A percentile compares a stretch with the other conserved stretches of the same genome.
These are phyloP conservation scores for Pocillopora damicornis DNA, from an alignment of 64 coral and sea anemone species.

Conservation along the genomic window DNA sequence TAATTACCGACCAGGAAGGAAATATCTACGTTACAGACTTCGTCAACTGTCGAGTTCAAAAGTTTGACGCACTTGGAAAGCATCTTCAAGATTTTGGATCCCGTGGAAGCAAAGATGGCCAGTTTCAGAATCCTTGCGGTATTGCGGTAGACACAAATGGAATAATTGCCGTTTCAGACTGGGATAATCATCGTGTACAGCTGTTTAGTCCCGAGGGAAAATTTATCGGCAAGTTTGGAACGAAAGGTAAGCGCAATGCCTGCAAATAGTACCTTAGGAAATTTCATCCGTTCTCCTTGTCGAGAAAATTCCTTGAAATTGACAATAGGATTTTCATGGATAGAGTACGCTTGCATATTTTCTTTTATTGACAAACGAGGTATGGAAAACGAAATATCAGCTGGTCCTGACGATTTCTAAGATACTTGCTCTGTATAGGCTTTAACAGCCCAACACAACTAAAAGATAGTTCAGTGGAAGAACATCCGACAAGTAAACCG, in stretches of 20 bases:
- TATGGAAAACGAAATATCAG: too few relatives aligned
- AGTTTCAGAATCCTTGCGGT: slow-evolving; percentile 80
- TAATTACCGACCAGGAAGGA: slow-evolving; percentile 69
- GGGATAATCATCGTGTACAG: slow-evolving; percentile 83
- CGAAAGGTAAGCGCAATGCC: slow-evolving; percentile 55
- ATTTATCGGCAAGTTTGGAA: slow-evolving; percentile 81
- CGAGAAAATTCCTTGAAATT: too few relatives aligned
- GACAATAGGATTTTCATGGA: too few relatives aligned
- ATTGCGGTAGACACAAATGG: slow-evolving; percentile 64
- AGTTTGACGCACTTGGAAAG: slow-evolving; percentile 90
- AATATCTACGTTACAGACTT: slow-evolving; percentile 88
- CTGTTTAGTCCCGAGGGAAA: slow-evolving; percentile 85
- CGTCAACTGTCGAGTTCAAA: slow-evolving; percentile 85
- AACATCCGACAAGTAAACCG: too few relatives aligned
- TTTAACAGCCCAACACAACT: too few relatives aligned
- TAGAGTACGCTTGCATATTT: too few relatives aligned
- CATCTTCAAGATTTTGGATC: slow-evolving; percentile 66
- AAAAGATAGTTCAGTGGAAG: too few relatives aligned
- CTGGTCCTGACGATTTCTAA: too few relatives aligned
- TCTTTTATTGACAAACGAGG: too few relatives aligned
- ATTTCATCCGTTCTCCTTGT: too few relatives aligned
- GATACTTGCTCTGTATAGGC: too few relatives aligned
- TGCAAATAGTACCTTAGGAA: too few relatives aligned
- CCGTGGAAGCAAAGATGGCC: slow-evolving; percentile 71
- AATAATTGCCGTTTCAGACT: slow-evolving; percentile 77